Evolutionary conservation across 2,888 invertebrate genomes (phyloP), one percentile per base, ranked within the genome.

Genomic region (Deroplatys truncata): DNA sequence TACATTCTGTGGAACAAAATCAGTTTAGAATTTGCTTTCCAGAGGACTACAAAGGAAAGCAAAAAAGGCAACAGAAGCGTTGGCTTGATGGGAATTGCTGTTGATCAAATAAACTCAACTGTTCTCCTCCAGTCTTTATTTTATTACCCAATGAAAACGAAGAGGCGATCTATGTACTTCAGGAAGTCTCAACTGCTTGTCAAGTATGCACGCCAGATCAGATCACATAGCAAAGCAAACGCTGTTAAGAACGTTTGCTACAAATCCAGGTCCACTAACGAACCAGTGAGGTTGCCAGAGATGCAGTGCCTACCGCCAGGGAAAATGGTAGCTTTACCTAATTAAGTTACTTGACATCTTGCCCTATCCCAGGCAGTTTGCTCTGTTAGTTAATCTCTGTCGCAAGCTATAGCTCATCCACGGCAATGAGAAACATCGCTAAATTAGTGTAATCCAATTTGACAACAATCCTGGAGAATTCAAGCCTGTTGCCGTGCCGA

Each of bases 271-370:
- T 25, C 16, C 56, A 1, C 56, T 72, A 72, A 72, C 56, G 56
- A 72, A 72, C 56, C 25, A 72, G 56, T 72, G 56, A 20, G 56
- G 56, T 72, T 72, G 56, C 56, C 5, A 20, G 56, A 72, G 56
- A 72, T 7, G 56, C 56, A 72, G 56, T 72, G 20, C 7, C 25
- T 72, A 72, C 25, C 25, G 56, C 56, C 7, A 28, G 35, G 25
- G 35, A 43, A 28, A 20, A 35, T 25, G 10, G 84, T n/a, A 49
- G 85, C 85, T 49, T 49, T 85, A 29, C 72, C 56, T 86, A 86
- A 86, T 86, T 86, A 82, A 31, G 29, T 86, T 86, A 86, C 25
- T 82, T 86, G 86, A 86, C 86, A 72, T 86, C 86, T 72, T 72
- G 31, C 20, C 56, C 20, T 82, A 82, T 56, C 28, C 28, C 82